Conservation (phyloP, 2,113 vertebrate genomes). For the Spermophilus dauricus region DNA sequence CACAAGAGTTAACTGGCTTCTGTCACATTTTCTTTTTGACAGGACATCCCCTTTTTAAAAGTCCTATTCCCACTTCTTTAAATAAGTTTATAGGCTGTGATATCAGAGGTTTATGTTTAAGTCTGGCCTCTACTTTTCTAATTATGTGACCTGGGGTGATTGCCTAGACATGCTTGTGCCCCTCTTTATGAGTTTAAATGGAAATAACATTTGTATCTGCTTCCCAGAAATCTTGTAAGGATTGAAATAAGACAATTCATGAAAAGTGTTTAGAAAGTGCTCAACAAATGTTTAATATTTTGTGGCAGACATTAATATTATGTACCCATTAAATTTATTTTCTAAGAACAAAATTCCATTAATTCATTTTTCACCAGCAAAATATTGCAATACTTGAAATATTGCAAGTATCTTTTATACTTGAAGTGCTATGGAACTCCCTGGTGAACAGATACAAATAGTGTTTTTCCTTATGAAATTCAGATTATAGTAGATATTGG, state of each 20-base stretch:
- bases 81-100: neutral
- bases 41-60: neutral
- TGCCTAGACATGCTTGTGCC: neutral
- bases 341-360: neutral
- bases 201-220: neutral
- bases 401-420: neutral
- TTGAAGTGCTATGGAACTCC: neutral
- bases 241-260: neutral
- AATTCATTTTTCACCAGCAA: neutral
- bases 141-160: neutral
- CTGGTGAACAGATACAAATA: neutral
- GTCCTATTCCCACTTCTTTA: neutral
- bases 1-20: neutral
- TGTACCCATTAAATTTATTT: neutral
- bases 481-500: neutral
- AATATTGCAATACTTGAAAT: constrained; percentile 51
- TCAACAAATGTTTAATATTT: too few species aligned
- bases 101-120: neutral
- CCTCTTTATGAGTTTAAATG: constrained; percentile 14
- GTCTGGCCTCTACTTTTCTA: neutral
- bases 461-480: neutral
- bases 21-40: neutral
- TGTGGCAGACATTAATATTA: neutral
- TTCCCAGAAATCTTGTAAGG: neutral
- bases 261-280: neutral